Evolutionary conservation across 2,888 invertebrate genomes (phyloP).

Genomic region (Agrochola lota): DNA sequence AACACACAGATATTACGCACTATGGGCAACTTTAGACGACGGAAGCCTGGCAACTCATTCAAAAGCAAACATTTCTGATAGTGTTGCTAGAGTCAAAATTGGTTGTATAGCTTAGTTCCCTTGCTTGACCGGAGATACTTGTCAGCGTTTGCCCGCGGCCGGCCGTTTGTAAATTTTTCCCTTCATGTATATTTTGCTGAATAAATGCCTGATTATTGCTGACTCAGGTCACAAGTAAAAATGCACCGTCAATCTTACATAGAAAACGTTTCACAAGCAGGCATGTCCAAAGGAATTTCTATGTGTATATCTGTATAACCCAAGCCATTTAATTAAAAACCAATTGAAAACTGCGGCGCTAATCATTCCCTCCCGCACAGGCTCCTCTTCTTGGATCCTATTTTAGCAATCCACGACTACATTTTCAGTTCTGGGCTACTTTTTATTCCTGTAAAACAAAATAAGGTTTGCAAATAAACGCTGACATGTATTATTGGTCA

Average conservation of each 20-base stretch:
- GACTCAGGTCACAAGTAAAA: too few relatives aligned
- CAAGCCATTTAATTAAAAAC: too few relatives aligned
- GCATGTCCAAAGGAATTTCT: neutral
- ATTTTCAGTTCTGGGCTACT: neutral
- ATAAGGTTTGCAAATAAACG: neutral
- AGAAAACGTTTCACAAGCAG: too few relatives aligned
- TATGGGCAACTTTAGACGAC: slow-evolving; percentile 91
- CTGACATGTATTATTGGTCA: neutral
- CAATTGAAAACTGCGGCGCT: too few relatives aligned
- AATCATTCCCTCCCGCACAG: too few relatives aligned
- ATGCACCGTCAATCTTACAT: too few relatives aligned
- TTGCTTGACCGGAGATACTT: neutral
- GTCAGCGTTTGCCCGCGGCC: neutral
- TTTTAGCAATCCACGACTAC: neutral
- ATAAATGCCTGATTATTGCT: neutral
- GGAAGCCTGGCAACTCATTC: slow-evolving; percentile 82
- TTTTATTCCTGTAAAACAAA: neutral
- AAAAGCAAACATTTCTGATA: slow-evolving; percentile 87
- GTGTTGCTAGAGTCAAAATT: slow-evolving; percentile 48
- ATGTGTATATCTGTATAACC: too few relatives aligned
- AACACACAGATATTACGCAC: slow-evolving; percentile 92
- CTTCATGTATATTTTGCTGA: neutral
- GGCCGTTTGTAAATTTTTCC: neutral
- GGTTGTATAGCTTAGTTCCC: slow-evolving; percentile 28
- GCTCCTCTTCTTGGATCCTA: too few relatives aligned